Conservation (phyloP, 1,140 invertebrate genomes). For the Patella vulgata region DNA sequence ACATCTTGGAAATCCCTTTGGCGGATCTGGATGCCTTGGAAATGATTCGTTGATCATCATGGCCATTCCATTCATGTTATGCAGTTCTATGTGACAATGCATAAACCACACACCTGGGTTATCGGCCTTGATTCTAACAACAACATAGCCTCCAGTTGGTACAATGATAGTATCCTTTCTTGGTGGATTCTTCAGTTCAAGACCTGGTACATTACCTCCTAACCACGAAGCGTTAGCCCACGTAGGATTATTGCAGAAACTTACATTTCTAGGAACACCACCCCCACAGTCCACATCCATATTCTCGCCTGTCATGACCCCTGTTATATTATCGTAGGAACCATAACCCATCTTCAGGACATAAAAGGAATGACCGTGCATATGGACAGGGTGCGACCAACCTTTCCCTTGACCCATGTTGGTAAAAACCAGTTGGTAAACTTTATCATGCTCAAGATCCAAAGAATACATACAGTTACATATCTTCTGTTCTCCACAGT, state of each 20-base stretch:
- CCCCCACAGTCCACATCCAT: conserved; percentile 47
- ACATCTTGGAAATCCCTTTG: conserved; percentile 43
- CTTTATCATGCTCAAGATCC: conserved; percentile 32
- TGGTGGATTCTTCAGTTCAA: conserved; percentile 70
- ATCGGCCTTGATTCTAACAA: conserved; percentile 77
- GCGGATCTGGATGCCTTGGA: conserved; percentile 21
- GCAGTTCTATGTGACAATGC: conserved; percentile 59
- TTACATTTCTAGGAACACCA: conserved; percentile 10
- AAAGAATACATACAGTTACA: conserved; percentile 16
- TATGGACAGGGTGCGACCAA: conserved; percentile 75
- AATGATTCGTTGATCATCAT: conserved; percentile 57
- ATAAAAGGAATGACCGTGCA: conserved; percentile 81
- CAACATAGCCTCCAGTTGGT: conserved; percentile 76
- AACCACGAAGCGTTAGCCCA: conserved; percentile 49
- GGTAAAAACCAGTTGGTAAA: conserved; percentile 48
- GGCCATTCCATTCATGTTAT: conserved; percentile 52
- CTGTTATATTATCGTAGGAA: conserved; percentile 35
- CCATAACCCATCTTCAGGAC: conserved; percentile 71
- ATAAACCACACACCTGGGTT: conserved; percentile 72
- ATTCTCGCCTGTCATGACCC: conserved; percentile 50
- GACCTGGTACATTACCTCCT: conserved; percentile 43
- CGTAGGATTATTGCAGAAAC: conserved; percentile 48
- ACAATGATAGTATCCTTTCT: conserved; percentile 79
- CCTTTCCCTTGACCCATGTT: conserved; percentile 72
- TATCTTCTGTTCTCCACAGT: conserved; percentile 38